Evolutionary conservation across 2,113 vertebrate genomes (phyloP), one percentile per base, ranked within the genome.

Genomic region (Noctilio leporinus): DNA sequence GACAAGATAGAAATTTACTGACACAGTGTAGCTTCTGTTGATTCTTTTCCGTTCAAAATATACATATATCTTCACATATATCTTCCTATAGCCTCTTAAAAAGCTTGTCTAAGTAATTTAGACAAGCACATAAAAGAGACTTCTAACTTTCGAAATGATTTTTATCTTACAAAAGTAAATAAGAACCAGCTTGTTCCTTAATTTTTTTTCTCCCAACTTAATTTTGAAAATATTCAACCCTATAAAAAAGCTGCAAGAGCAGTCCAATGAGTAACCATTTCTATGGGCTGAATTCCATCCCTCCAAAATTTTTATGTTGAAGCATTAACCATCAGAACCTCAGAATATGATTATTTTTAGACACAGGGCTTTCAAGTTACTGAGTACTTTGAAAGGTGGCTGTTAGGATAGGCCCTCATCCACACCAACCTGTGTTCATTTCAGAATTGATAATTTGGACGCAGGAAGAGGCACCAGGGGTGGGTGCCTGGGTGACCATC

Each of bases 71-170:
- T n/a, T n/a, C n/a, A n/a, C n/a, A n/a, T n/a, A 11, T 78, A 62
- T 2, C 3, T 62, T 59, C 6, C 38, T 81, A 24, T 30, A 35
- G 35, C 26, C 30, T 55, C 40, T 84, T 84, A 35, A 5, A 78
- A 47, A 82, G 26, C 22, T 72, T 82, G 3, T 10, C 59, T 70
- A 55, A 89, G 73, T 73, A 53, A 86, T 82, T 95, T 57, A 95
- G 24, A 59, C 30, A 70, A 82, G 17, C 12, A 47, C 62, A 83
- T 47, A 26, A 20, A 33, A 93, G 64, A 59, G 89, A 69, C n/a
- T 95, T 87, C 30, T 62, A 15, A 70, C 80, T 89, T 62, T 81
- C 38, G 82, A n/a, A 86, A 76, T 91, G 89, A 91, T 72, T 65
- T 82, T 19, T n/a, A n/a, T n/a, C n/a, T 93, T 51, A 64, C 30